Evolutionary conservation across 1,140 invertebrate genomes (phyloP).

Genomic region (Polyergus mexicanus): DNA sequence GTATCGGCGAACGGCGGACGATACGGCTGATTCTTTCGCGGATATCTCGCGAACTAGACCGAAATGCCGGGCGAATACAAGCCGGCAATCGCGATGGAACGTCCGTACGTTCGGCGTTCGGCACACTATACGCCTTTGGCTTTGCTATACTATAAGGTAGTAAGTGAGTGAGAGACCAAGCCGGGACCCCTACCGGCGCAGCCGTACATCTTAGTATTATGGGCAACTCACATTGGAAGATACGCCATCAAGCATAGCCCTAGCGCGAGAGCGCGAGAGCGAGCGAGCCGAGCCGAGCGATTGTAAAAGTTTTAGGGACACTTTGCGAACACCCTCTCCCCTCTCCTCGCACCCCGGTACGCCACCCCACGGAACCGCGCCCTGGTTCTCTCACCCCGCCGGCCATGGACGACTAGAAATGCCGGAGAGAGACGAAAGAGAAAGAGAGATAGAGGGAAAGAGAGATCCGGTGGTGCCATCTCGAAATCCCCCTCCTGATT

Average conservation of each 20-base stretch:
- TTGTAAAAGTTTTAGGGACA: conserved; percentile 91
- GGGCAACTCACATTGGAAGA: conserved; percentile 92
- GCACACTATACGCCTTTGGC: conserved; percentile 84
- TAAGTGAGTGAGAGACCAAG: conserved; percentile 78
- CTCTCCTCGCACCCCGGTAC: conserved; percentile 73
- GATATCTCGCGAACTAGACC: conserved; percentile 49
- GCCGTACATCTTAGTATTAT: conserved; percentile 92
- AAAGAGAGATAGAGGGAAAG: conserved; percentile 39
- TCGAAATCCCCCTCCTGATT: conserved; percentile 63
- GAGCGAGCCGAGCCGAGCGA: conserved; percentile 87
- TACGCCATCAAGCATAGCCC: conserved; percentile 92
- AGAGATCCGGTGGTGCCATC: conserved; percentile 31
- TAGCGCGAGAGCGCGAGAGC: conserved; percentile 88
- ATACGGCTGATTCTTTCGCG: conserved; percentile 32
- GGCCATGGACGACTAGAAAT: conserved; percentile 63
- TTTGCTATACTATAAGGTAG: conserved; percentile 86
- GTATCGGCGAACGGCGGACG: neutral
- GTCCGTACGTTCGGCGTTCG: conserved; percentile 76
- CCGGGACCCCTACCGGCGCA: conserved; percentile 88
- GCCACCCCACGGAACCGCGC: conserved; percentile 68
- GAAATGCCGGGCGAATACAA: conserved; percentile 69
- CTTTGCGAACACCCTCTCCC: conserved; percentile 87
- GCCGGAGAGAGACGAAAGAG: conserved; percentile 46
- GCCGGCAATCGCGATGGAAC: conserved; percentile 79
- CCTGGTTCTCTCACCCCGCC: conserved; percentile 76